Percentiles rank a stretch among this genome's conserved stretches.
phyloP scores from a whole-genome alignment of 2,888 invertebrate genomes.

The Conomelus anceps region DNA sequence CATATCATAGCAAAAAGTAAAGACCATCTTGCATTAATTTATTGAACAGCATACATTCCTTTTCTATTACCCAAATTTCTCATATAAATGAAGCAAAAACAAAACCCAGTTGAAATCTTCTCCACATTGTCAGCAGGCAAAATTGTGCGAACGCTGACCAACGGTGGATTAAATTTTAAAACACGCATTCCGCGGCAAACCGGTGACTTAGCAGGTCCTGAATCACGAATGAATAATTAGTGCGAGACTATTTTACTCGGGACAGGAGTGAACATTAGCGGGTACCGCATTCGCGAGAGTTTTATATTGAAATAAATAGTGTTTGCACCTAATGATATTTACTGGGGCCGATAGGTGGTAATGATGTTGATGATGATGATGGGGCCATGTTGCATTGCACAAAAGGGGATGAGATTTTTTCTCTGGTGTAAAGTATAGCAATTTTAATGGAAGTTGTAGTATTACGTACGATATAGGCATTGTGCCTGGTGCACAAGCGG shows the following conservation, averaged over 20 bases:
- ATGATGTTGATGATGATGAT: not conserved
- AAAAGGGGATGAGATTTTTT: not conserved
- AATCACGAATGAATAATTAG: not conserved
- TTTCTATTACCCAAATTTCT: no score
- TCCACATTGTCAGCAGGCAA: not conserved
- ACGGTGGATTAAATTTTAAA: not conserved
- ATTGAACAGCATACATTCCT: no score
- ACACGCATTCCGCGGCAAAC: not conserved
- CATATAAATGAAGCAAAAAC: no score
- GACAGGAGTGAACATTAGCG: not conserved
- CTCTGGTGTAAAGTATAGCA: conserved; percentile 4
- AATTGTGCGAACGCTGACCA: not conserved
- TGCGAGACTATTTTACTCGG: not conserved
- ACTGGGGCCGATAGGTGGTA: not conserved
- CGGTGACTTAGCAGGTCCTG: not conserved
- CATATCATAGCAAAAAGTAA: no score
- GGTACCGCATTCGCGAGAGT: not conserved
- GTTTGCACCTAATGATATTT: conserved; percentile 13
- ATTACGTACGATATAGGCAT: conserved; percentile 6
- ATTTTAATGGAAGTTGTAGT: conserved; percentile 12
- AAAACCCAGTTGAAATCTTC: no score
- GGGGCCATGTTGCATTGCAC: not conserved
- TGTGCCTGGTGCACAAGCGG: not conserved
- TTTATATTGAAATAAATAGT: conserved; percentile 13
- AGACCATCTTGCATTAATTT: no score